Percentiles rank a stretch among this genome's conserved stretches.
These are phyloP conservation scores for Rhagologus leucostigma DNA, from an alignment of 2,113 vertebrate species.

Conservation along the genomic window DNA sequence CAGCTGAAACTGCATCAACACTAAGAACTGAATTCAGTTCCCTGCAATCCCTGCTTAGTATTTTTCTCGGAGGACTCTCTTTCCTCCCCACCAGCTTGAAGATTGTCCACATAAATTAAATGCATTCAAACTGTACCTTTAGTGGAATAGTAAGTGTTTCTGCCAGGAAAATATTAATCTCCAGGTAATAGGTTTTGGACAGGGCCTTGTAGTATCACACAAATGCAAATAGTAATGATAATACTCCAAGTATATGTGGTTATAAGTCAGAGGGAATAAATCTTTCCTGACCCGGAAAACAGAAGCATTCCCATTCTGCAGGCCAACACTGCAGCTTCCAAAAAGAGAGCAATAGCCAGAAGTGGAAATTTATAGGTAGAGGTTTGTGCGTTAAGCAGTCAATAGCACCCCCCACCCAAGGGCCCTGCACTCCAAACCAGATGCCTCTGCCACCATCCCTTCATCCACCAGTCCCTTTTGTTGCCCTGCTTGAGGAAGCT, in stretches of 20 bases:
- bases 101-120: neutral
- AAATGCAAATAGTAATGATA: neutral
- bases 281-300: neutral
- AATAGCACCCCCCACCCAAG: neutral
- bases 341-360: neutral
- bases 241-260: neutral
- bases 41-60: neutral
- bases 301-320: neutral
- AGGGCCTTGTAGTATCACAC: neutral
- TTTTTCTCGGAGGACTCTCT: neutral
- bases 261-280: neutral
- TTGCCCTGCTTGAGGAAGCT: neutral
- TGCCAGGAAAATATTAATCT: neutral
- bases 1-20: neutral
- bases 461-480: neutral
- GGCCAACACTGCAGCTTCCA: neutral
- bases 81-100: neutral
- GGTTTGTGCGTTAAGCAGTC: neutral
- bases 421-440: fast-evolving
- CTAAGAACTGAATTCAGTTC: neutral
- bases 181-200: neutral
- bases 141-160: neutral
- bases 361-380: neutral
- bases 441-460: neutral
- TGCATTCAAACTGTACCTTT: neutral